These are phyloP conservation scores for Chaunax sp. DNA, from an alignment of 2,797 vertebrate genomes.

Conservation along the genomic window DNA sequence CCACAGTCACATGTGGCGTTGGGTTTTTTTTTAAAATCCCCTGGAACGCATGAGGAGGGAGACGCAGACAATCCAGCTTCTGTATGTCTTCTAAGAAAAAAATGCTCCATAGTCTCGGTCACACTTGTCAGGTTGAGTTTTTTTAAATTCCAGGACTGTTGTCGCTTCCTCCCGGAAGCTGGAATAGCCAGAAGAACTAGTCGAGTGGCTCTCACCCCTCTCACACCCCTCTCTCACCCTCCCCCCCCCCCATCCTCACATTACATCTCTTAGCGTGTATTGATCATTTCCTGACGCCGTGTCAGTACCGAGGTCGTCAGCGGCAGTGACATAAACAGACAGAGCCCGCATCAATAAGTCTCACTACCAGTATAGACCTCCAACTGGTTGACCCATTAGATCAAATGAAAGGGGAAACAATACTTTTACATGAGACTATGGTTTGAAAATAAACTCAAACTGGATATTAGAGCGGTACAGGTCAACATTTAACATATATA, in stretches of 20 bases:
- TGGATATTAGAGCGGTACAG: background rate
- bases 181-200: constrained; percentile 7
- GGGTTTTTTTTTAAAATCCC: constrained; percentile 52
- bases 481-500: too few relatives aligned
- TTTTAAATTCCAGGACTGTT: constrained; percentile 29
- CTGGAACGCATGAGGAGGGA: constrained; percentile 36
- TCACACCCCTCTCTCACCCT: constrained; percentile 1
- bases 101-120: constrained; percentile 21
- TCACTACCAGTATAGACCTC: constrained; percentile 58
- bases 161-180: too few relatives aligned
- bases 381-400: constrained; percentile 39
- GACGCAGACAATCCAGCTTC: constrained; percentile 54
- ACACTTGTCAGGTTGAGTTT: constrained; percentile 35
- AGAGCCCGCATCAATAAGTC: constrained; percentile 69
- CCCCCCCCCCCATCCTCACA: constrained; percentile 45
- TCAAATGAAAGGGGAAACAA: constrained; percentile 10
- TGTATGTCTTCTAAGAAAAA: constrained; percentile 50
- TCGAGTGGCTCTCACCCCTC: background rate
- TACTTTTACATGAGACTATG: background rate
- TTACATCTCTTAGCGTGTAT: constrained; percentile 75
- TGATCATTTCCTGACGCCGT: constrained; percentile 81
- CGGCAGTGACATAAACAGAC: constrained; percentile 77
- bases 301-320: constrained; percentile 71
- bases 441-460: background rate
- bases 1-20: constrained; percentile 55